Evolutionary conservation across 2,888 invertebrate species (phyloP), one percentile per base, ranked within the genome.

Genomic region (Pristionchus entomophagus): DNA sequence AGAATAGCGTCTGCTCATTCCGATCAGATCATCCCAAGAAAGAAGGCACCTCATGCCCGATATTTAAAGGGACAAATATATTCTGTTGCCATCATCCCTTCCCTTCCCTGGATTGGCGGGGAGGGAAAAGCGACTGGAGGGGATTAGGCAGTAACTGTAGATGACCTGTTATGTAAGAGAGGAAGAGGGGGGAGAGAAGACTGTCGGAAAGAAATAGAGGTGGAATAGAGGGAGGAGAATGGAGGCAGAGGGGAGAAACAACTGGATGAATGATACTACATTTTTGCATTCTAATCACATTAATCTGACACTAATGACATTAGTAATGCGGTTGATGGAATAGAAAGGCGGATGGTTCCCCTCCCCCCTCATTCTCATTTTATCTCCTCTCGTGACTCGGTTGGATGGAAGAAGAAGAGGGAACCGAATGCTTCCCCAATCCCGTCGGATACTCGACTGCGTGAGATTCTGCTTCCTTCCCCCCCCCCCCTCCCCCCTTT

Each of bases 71-170:
- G 12, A 26, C 73, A 73, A 73, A 73, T 12, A 73, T 12, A 19
- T 12, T 62, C 65, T 73, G 73, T 73, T n/a, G 73, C 73, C 73
- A 73, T 73, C 35, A 19, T 17, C 45, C n/a, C 73, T 26, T 69
- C 69, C 38, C 62, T 62, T 26, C 45, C 32, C 45, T 45, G 73
- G 41, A 73, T 35, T n/a, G 41, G 73, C 8, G 41, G 73, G 41
- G 17, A n/a, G 35, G n/a, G 26, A 73, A 73, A 73, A 45, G 73
- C 38, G 73, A 73, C 22, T 73, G n/a, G 73, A 73, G 73, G 65
- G 73, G 73, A 73, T 73, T 73, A 73, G 73, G 19, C 38, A 73
- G 73, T 41, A 73, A 73, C 41, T 73, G 73, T 41, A 73, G 73
- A 73, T 73, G 73, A 45, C 73, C 73, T 73, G 73, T 73, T 73